Percentiles rank a stretch among this genome's conserved stretches.
phyloP scores from a whole-genome alignment of 2,797 vertebrate genomes.

The Euthynnus affinis region DNA sequence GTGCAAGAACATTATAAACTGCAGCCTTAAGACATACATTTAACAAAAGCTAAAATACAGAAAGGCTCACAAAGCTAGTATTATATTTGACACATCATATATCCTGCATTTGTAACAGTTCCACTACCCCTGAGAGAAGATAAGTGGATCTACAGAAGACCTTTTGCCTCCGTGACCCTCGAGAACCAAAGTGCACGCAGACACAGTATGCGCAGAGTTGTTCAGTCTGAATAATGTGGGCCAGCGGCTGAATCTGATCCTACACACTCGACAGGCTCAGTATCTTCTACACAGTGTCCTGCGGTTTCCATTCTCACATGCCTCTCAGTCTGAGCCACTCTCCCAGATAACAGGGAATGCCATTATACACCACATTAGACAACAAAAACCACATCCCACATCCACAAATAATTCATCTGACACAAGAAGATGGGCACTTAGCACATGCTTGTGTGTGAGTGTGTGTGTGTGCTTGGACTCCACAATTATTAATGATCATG shows the following conservation, averaged over 20 bases:
- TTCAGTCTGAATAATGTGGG: conserved; percentile 53
- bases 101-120: background rate
- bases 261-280: conserved; percentile 32
- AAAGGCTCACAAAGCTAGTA: background rate
- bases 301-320: conserved; percentile 47
- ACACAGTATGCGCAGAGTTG: conserved; percentile 34
- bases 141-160: conserved; percentile 32
- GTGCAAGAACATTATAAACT: background rate
- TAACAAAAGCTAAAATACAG: background rate
- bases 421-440: conserved; percentile 66
- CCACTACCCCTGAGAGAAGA: background rate
- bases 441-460: conserved; percentile 44
- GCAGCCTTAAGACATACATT: background rate
- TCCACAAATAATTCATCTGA: conserved; percentile 74
- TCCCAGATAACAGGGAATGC: conserved; percentile 72
- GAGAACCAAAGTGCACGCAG: conserved; percentile 29
- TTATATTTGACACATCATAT: background rate
- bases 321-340: conserved; percentile 60
- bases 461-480: conserved; percentile 41
- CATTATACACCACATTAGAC: conserved; percentile 81
- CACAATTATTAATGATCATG: conserved; percentile 56
- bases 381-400: conserved; percentile 69
- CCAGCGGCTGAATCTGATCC: conserved; percentile 51
- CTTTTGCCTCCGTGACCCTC: conserved; percentile 53
- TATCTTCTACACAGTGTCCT: conserved; percentile 34